Percentiles rank a stretch among this genome's conserved stretches.
phyloP scores from a whole-genome alignment of 2,113 vertebrate species.

The Phodopus roborovskii region DNA sequence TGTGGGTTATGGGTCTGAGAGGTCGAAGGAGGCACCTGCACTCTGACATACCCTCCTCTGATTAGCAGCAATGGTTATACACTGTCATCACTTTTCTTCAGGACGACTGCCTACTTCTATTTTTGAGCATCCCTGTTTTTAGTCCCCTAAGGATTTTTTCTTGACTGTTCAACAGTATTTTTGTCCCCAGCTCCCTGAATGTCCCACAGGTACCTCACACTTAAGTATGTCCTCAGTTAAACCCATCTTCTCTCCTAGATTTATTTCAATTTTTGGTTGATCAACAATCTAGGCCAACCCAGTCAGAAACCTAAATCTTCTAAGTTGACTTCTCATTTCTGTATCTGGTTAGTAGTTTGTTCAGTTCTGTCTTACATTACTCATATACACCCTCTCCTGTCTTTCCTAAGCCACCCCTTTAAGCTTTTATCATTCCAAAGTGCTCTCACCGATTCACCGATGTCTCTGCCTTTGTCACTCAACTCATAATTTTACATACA shows the following conservation, averaged over 20 bases:
- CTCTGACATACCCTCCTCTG: neutral
- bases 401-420: neutral
- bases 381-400: neutral
- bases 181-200: neutral
- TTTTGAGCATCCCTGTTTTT: neutral
- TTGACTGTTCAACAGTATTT: neutral
- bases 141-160: neutral
- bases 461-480: neutral
- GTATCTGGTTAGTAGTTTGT: neutral
- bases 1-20: neutral
- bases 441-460: neutral
- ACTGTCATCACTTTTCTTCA: neutral
- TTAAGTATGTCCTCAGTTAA: conserved; percentile 34
- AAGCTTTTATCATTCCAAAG: neutral
- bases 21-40: neutral
- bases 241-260: conserved; percentile 11
- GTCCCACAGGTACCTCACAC: conserved; percentile 10
- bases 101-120: neutral
- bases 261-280: conserved; percentile 35
- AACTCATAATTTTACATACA: neutral
- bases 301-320: conserved; percentile 18
- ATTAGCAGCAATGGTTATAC: neutral
- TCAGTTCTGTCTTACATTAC: neutral
- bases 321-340: neutral
- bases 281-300: neutral